A percentile compares a stretch with the other conserved stretches of the same genome.
Conservation (phyloP, 2,888 invertebrate genomes). For the Amphimallon solstitiale region DNA sequence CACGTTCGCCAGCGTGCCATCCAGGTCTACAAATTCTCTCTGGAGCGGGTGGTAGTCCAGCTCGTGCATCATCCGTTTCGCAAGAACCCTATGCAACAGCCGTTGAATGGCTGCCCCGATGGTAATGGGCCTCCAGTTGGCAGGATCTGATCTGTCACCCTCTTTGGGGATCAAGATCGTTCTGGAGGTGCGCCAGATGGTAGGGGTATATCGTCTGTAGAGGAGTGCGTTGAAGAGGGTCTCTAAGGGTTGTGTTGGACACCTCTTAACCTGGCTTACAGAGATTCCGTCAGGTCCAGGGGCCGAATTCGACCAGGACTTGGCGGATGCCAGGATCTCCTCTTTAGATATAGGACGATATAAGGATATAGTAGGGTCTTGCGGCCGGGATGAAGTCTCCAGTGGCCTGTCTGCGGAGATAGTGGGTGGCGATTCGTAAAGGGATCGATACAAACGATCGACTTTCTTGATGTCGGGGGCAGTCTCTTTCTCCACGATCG, state of each 20-base stretch:
- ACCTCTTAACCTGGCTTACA: slow-evolving; percentile 1
- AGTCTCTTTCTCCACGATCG: too few relatives aligned
- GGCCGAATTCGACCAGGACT: slow-evolving; percentile 35
- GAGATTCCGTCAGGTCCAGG: slow-evolving; percentile 41
- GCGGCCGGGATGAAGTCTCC: slow-evolving; percentile 37
- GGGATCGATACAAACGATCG: too few relatives aligned
- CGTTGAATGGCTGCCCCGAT: slow-evolving; percentile 48
- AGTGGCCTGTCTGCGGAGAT: slow-evolving; percentile 43
- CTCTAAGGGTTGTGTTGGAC: slow-evolving; percentile 1
- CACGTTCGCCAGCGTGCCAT: slow-evolving; percentile 58
- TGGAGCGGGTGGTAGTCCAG: slow-evolving; percentile 44
- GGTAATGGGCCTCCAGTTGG: slow-evolving; percentile 52
- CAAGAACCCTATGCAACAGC: slow-evolving; percentile 48
- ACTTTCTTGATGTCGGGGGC: too few relatives aligned
- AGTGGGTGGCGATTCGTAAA: slow-evolving; percentile 36
- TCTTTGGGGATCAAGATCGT: slow-evolving; percentile 30
- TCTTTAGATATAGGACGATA: slow-evolving; percentile 25
- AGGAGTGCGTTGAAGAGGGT: too few relatives aligned
- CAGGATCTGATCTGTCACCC: slow-evolving; percentile 38
- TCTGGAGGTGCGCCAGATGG: too few relatives aligned
- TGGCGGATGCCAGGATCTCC: slow-evolving; percentile 28
- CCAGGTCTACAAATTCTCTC: slow-evolving; percentile 52
- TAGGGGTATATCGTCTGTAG: too few relatives aligned
- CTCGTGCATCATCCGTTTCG: slow-evolving; percentile 23
- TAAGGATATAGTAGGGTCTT: too few relatives aligned